These are phyloP conservation scores for Neolamprologus sp. DNA, from an alignment of 2,113 vertebrate genomes.

Conservation along the genomic window DNA sequence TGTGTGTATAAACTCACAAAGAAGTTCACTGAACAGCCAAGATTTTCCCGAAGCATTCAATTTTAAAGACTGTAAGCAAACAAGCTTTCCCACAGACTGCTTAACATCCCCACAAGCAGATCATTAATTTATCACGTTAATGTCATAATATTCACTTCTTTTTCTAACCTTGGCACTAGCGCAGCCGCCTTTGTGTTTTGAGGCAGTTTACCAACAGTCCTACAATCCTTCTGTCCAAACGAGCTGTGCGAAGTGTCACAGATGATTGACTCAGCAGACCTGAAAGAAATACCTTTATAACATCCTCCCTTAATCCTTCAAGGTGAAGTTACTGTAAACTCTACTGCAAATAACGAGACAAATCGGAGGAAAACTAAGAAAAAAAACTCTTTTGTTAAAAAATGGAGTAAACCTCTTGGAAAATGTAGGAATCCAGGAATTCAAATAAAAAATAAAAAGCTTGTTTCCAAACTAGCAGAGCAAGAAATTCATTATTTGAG, in stretches of 20 bases:
- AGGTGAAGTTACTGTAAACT: background rate
- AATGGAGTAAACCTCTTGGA: background rate
- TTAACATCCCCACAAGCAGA: background rate
- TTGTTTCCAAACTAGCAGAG: background rate
- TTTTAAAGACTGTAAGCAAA: background rate
- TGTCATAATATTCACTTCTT: background rate
- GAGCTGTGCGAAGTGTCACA: background rate
- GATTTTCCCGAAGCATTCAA: background rate
- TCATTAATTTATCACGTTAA: background rate
- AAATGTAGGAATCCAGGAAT: background rate
- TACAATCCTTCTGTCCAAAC: background rate
- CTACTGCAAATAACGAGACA: background rate
- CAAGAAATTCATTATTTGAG: slow-evolving; percentile 2
- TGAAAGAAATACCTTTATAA: background rate
- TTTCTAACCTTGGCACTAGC: background rate
- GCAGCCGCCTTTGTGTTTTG: background rate
- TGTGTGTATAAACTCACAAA: background rate
- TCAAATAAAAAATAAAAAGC: background rate
- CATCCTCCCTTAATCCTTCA: background rate
- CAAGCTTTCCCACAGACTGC: background rate
- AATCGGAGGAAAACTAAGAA: background rate
- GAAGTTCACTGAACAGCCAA: background rate
- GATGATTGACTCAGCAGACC: background rate
- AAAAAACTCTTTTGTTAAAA: background rate
- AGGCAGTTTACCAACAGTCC: background rate